phyloP scores from a whole-genome alignment of 2,113 vertebrate species.

The Melanotaenia duboulayi region DNA sequence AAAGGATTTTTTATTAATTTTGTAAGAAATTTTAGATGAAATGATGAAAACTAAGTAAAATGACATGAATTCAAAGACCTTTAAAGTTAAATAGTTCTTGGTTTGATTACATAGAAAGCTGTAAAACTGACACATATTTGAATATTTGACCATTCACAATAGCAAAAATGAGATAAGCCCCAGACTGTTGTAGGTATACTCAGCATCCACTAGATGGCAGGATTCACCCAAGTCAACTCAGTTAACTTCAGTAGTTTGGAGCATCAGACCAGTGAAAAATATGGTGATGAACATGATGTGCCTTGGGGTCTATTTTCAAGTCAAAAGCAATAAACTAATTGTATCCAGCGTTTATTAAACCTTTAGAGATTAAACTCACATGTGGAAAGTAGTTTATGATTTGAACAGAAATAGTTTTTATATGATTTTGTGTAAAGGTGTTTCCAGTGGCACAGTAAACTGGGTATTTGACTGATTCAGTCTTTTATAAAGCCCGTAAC shows the following conservation, averaged over 20 bases:
- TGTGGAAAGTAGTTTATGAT: background rate
- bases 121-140: too few relatives aligned
- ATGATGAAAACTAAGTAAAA: too few relatives aligned
- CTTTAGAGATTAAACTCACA: background rate
- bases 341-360: background rate
- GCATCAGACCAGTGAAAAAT: background rate
- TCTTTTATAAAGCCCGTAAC: background rate
- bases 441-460: background rate
- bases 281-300: too few relatives aligned
- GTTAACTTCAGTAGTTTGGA: background rate
- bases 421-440: accelerated
- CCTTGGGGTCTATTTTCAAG: too few relatives aligned
- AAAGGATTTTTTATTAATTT: too few relatives aligned
- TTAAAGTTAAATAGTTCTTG: too few relatives aligned
- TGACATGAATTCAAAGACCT: too few relatives aligned
- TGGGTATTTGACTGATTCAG: background rate
- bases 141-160: too few relatives aligned
- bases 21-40: too few relatives aligned
- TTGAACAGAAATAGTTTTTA: background rate
- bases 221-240: background rate
- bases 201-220: constrained; percentile 26
- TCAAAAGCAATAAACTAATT: background rate
- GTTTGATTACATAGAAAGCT: too few relatives aligned
- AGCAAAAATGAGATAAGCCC: background rate
- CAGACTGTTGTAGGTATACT: background rate